These are phyloP conservation scores for Drosophila tani DNA, from an alignment of 1,140 invertebrate genomes.

Conservation along the genomic window DNA sequence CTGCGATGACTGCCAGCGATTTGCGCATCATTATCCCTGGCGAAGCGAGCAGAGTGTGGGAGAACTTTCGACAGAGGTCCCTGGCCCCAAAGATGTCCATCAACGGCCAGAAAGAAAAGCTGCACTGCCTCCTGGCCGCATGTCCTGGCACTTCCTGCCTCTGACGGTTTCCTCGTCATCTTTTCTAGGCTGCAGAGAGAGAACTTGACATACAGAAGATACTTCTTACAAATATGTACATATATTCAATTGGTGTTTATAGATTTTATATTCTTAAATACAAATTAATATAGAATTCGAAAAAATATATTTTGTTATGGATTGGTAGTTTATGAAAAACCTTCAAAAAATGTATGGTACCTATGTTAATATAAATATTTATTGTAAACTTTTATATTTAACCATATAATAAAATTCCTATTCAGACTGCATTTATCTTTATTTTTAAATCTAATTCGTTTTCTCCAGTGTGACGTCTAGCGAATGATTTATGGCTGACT, in stretches of 20 bases:
- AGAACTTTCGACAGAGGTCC: conserved; percentile 31
- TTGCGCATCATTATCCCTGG: conserved; percentile 79
- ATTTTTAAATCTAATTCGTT: background rate
- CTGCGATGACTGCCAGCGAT: conserved; percentile 71
- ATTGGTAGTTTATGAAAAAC: background rate
- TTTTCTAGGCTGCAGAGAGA: conserved; percentile 13
- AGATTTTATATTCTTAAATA: too few species aligned
- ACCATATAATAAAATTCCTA: too few species aligned
- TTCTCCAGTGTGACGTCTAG: conserved; percentile 24
- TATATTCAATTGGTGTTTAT: too few species aligned
- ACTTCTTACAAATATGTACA: too few species aligned
- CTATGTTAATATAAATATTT: background rate
- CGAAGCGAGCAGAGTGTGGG: background rate
- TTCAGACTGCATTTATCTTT: background rate
- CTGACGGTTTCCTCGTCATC: conserved; percentile 73
- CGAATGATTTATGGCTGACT: conserved; percentile 67
- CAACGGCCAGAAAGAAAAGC: conserved; percentile 52
- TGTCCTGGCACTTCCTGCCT: conserved; percentile 66
- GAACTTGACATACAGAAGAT: background rate
- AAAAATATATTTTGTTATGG: background rate
- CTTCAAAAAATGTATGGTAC: background rate
- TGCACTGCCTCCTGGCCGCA: conserved; percentile 64
- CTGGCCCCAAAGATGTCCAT: conserved; percentile 73
- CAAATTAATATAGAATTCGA: background rate
- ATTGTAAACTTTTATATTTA: background rate